Base-by-base conservation (phyloP, 2,113 vertebrate genomes). In the Calonectris borealis region DNA sequence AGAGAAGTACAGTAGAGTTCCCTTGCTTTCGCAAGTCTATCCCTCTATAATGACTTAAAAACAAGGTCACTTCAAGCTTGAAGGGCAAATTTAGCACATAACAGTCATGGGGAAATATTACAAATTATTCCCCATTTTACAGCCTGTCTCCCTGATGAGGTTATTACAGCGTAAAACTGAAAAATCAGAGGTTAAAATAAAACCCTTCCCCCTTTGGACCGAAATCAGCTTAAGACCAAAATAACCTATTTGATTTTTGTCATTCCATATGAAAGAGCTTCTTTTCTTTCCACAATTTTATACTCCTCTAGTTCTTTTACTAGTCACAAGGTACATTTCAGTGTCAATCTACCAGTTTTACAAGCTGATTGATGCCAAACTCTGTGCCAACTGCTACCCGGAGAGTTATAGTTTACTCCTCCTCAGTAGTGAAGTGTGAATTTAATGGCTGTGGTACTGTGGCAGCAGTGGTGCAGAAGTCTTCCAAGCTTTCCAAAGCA, bases 181-280 rank as follows among this genome's bases (percentile, higher is more conserved):
- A 96, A 97, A 97, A 97, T 85, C 66, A 95, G 87, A 97, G 65
- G 82, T 96, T 71, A 88, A 97, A 94, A 94, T 85, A 94, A 97
- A 97, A 78, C 51, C 48, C 49, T 88, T 80, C 46, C 6, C 17
- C 81, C 83, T 96, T 86, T 89, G 93, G 94, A 80, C 83, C 26
- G 22, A 94, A 94, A 95, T 12, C 90, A 96, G 88, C 79, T 94
- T 93, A 96, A 92, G 64, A 92, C 18, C 26, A 82, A 93, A 77
- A 75, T 13, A 93, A 94, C 34, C 22, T 76, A 27, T 93, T 87
- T 62, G 70, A 60, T 84, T 97, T 96, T 93, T 21, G 20, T 34
- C 40, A 68, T 83, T 93, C 51, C 44, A 20, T 58, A 31, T 3
- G 13, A 90, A 55, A 80, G 9, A 48, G 5, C 31, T 91, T 94